These are phyloP conservation scores for Sebastes steindachneri DNA, from an alignment of 2,797 vertebrate species.

Conservation along the genomic window DNA sequence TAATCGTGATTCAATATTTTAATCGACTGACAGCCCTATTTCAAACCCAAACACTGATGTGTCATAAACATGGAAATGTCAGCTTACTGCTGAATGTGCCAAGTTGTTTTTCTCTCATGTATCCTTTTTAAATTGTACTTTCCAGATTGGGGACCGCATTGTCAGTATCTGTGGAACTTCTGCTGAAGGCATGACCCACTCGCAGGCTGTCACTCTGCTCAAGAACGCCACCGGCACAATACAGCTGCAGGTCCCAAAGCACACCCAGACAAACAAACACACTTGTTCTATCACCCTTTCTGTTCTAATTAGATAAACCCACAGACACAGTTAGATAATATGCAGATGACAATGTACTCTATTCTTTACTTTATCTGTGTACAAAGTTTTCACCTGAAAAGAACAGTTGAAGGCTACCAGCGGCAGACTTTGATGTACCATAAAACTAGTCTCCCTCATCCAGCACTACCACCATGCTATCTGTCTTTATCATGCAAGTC, in stretches of 20 bases:
- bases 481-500: slow-evolving; percentile 22
- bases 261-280: slow-evolving; percentile 5
- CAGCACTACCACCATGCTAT: neutral
- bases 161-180: slow-evolving; percentile 92
- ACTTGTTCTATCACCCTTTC: neutral
- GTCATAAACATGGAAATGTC: neutral
- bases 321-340: slow-evolving; percentile 24
- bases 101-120: neutral
- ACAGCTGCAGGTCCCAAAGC: slow-evolving; percentile 88
- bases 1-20: too few relatives aligned
- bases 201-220: slow-evolving; percentile 91
- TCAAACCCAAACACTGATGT: neutral
- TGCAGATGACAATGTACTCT: neutral
- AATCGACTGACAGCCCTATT: neutral
- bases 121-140: neutral
- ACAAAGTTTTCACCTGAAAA: slow-evolving; percentile 12
- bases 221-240: slow-evolving; percentile 92
- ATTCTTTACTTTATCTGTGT: slow-evolving; percentile 27
- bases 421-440: slow-evolving; percentile 34
- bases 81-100: neutral
- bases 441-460: slow-evolving; percentile 16
- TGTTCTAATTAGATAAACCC: slow-evolving; percentile 27
- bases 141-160: slow-evolving; percentile 95
- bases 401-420: slow-evolving; percentile 8
- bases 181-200: slow-evolving; percentile 94